Percentiles rank a stretch among this genome's conserved stretches.
These are phyloP conservation scores for Hemithea aestivaria DNA, from an alignment of 2,888 invertebrate genomes.

Conservation along the genomic window DNA sequence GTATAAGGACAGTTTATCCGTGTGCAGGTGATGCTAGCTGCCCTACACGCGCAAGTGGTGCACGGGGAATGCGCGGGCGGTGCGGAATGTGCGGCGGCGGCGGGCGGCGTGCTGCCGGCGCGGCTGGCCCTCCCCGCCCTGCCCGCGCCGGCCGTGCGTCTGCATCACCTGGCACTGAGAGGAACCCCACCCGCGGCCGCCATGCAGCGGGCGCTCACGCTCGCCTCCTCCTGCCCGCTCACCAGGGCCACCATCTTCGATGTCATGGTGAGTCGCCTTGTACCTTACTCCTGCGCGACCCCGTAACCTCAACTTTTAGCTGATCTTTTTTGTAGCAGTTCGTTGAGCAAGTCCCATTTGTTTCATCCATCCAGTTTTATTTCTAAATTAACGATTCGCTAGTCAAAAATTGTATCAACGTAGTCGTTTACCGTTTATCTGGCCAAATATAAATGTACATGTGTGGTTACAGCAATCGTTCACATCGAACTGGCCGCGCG, in stretches of 20 bases:
- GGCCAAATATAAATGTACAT: too few relatives aligned
- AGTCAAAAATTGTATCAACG: too few relatives aligned
- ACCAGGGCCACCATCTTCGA: slow-evolving; percentile 96
- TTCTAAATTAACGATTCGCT: too few relatives aligned
- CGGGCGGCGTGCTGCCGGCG: slow-evolving; percentile 88
- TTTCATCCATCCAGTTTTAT: too few relatives aligned
- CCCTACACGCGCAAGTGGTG: slow-evolving; percentile 95
- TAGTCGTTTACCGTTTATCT: too few relatives aligned
- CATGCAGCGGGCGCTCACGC: slow-evolving; percentile 94
- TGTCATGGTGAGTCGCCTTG: slow-evolving; percentile 88
- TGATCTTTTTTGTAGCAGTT: too few relatives aligned
- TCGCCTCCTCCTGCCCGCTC: slow-evolving; percentile 96
- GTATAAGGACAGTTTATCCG: too few relatives aligned
- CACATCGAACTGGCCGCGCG: slow-evolving; percentile 96
- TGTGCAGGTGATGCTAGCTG: slow-evolving; percentile 93
- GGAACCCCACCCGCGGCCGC: slow-evolving; percentile 93
- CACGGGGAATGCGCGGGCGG: slow-evolving; percentile 89
- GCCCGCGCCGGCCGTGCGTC: slow-evolving; percentile 90
- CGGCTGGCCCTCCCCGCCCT: slow-evolving; percentile 89
- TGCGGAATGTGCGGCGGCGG: slow-evolving; percentile 84
- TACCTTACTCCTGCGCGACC: too few relatives aligned
- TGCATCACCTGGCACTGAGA: slow-evolving; percentile 93
- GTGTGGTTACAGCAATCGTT: slow-evolving; percentile 94
- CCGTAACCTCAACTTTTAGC: too few relatives aligned
- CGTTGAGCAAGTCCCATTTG: too few relatives aligned